Evolutionary conservation across 35 echinoderm and acorn worm genomes (phyloP), one percentile per base, ranked within the genome.

Genomic region (Eucidaris tribuloides): DNA sequence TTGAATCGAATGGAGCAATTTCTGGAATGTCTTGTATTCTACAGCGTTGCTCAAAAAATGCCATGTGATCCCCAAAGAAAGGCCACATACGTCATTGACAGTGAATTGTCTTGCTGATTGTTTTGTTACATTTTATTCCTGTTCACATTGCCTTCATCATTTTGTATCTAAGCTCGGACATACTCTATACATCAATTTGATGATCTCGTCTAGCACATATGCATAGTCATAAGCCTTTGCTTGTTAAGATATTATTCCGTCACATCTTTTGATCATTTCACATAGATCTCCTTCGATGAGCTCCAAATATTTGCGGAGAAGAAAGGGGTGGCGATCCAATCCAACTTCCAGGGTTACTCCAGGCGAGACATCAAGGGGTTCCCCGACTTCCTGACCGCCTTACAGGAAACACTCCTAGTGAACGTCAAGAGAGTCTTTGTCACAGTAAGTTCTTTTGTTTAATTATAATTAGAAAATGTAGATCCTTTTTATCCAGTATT

Each of bases 371-470:
- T 97, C 20, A 76, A n/a, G 4, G 22, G 28, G 2, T 68, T 97
- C 18, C 6, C 14, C 0, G 71, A 92, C 5, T 97, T 92, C 64
- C 58, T 97, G 0, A 45, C 22, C 2, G 80, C 85, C 18, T 45
- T 97, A 1, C 79, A 85, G 23, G 90, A 97, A 34, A 87, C 94
- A 0, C 43, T 97, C 29, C 78, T 97, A 1, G 82, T 97, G 20
- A 97, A 97, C 49, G 94, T 97, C 0, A 97, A 97, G 58, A 66
- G 94, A 56, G 77, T 97, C 4, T 97, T 92, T 52, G 42, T 84
- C 40, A 79, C 58, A 62, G 94, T 97, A 84, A 83, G 91, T 65
- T 44, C 25, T 6, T 60, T n/a, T 54, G 49, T 54, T 17, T 17
- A 54, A n/a, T n/a, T n/a, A n/a, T n/a, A n/a, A n/a, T n/a, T n/a